phyloP scores from a whole-genome alignment of 2,113 vertebrate species.

The Sarotherodon lohbergeri region DNA sequence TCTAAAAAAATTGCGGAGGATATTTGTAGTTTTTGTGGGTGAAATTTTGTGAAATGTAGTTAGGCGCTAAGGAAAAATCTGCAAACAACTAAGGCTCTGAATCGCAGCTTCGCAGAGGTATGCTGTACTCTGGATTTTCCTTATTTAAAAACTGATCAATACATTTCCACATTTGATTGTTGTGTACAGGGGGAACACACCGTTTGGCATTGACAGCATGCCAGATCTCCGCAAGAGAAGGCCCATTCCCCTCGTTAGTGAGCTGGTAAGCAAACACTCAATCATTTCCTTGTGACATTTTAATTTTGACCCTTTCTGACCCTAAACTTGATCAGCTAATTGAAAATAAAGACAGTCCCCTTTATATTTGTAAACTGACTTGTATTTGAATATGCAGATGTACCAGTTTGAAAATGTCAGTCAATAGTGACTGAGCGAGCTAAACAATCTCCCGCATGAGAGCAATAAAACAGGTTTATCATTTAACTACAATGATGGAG shows the following conservation, averaged over 20 bases:
- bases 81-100: not conserved
- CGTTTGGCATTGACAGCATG: slow-evolving; percentile 97
- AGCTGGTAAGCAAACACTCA: slow-evolving; percentile 82
- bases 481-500: not conserved
- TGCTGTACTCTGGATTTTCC: not conserved
- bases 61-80: not conserved
- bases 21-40: not conserved
- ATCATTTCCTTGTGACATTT: not conserved
- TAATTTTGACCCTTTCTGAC: not conserved
- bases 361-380: not conserved
- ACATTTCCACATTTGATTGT: not conserved
- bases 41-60: accelerated
- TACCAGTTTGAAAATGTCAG: not conserved
- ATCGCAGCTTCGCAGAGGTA: not conserved
- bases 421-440: accelerated
- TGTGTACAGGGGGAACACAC: slow-evolving; percentile 76
- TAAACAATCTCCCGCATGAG: not conserved
- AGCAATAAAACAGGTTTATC: not conserved
- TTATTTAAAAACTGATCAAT: not conserved
- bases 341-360: not conserved
- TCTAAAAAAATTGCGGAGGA: accelerated
- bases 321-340: not conserved
- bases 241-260: slow-evolving; percentile 90
- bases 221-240: slow-evolving; percentile 90
- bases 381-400: not conserved